Conservation (phyloP, 2,797 vertebrate genomes). For the Pseudochaenichthys georgianus region DNA sequence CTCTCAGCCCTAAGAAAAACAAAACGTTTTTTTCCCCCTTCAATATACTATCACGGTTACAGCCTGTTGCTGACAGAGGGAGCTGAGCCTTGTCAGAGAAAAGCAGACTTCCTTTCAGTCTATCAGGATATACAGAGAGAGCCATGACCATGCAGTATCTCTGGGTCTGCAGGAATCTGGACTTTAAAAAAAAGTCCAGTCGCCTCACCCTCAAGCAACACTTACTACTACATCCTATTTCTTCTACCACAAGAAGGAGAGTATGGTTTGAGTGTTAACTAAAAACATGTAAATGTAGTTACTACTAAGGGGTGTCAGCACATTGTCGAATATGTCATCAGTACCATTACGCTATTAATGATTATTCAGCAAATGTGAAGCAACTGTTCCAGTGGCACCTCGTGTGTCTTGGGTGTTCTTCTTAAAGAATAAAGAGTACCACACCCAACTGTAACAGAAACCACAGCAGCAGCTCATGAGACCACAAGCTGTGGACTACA, state of each 20-base stretch:
- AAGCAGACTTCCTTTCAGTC: constrained; percentile 74
- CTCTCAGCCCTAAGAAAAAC: constrained; percentile 34
- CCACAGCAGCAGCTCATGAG: constrained; percentile 13
- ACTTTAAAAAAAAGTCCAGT: neutral
- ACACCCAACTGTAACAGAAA: constrained; percentile 54
- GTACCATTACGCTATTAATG: neutral
- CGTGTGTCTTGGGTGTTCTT: constrained; percentile 49
- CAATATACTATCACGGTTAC: constrained; percentile 13
- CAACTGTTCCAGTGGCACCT: constrained; percentile 40
- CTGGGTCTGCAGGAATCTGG: constrained; percentile 1
- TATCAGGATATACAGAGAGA: constrained; percentile 52
- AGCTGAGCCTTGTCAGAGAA: constrained; percentile 60
- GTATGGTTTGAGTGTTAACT: neutral
- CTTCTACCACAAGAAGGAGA: neutral
- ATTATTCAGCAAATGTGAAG: constrained; percentile 46
- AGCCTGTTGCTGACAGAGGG: constrained; percentile 33
- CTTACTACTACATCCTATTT: neutral
- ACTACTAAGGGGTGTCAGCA: constrained; percentile 11
- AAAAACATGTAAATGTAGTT: constrained; percentile 11
- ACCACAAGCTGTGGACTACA: neutral
- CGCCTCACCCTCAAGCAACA: neutral
- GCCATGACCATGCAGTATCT: neutral
- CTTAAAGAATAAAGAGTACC: constrained; percentile 21
- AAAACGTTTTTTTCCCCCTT: constrained; percentile 3
- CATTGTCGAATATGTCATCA: neutral